Evolutionary conservation across 1,140 invertebrate species (phyloP), one percentile per base, ranked within the genome.

Genomic region (Heliconius melpomene): DNA sequence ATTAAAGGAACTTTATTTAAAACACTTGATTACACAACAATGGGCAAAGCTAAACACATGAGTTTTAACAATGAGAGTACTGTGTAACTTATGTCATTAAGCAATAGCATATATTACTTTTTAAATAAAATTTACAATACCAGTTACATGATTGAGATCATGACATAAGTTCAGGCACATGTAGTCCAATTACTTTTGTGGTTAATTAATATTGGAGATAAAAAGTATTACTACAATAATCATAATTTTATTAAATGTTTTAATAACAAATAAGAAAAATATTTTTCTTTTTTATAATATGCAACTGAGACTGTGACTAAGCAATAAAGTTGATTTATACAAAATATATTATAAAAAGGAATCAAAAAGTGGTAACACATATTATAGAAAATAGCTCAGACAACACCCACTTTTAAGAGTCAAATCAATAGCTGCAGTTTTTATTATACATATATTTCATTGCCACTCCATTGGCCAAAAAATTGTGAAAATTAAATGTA

Each of bases 21-120:
- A 92, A 90, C 88, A 89, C 74, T 90, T 92, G 90, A 93, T 94
- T 94, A 87, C 91, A 92, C 89, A 94, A 93, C 91, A 93, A 91
- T 92, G 86, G 86, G 80, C 80, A 89, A 86, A 83, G 82, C 87
- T 85, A 90, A 88, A 88, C 87, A 89, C 73, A 83, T 79, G 75
- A 83, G 82, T 85, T 85, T 80, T 86, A 91, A 91, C 89, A 90
- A 91, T 89, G 87, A 87, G 86, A 88, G 85, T 82, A 85, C 85
- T 86, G 80, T 84, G 78, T 79, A 79, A 85, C 79, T 84, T 84
- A 85, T 84, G 75, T 81, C 26, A 85, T 90, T 90, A 87, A 88
- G 84, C 81, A 88, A 89, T 77, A 83, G 40, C 84, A 78, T 81
- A 77, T 74, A 83, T 75, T 77, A 71, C 18, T 66, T 60, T 75